phyloP scores from a whole-genome alignment of 2,113 vertebrate species.

The Empidonax traillii region DNA sequence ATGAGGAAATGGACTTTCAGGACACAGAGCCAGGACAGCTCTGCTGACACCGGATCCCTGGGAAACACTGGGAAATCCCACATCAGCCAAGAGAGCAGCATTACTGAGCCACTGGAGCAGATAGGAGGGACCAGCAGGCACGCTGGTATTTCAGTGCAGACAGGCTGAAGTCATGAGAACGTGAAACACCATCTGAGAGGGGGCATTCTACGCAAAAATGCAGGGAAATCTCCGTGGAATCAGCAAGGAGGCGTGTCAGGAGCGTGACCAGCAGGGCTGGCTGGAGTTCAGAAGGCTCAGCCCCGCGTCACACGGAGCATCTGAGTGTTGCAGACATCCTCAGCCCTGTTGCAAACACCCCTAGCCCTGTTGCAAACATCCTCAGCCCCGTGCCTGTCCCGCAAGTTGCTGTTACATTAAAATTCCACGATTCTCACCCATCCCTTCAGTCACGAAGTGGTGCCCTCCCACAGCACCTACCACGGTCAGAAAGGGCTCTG shows the following conservation, averaged over 20 bases:
- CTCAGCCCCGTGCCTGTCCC: neutral
- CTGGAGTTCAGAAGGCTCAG: neutral
- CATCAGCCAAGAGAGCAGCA: neutral
- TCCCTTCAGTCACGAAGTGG: neutral
- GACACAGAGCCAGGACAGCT: neutral
- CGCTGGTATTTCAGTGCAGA: constrained; percentile 8
- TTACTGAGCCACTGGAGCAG: neutral
- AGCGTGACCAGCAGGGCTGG: constrained; percentile 39
- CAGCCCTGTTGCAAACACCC: neutral
- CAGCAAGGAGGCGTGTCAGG: neutral
- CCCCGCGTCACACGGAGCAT: neutral
- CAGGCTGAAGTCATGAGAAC: constrained; percentile 61
- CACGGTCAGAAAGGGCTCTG: neutral
- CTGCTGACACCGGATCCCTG: neutral
- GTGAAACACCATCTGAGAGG: constrained; percentile 57
- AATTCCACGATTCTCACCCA: neutral
- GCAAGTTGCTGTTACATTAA: neutral
- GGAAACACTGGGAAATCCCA: constrained; percentile 32
- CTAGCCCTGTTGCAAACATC: neutral
- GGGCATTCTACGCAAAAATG: constrained; percentile 28
- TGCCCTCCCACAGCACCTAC: neutral
- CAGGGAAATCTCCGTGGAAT: constrained; percentile 56
- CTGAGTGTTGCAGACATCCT: neutral
- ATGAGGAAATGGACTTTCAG: neutral
- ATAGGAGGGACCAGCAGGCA: neutral